Percentiles rank a stretch among this genome's conserved stretches.
Evolutionary conservation across 2,888 invertebrate species (phyloP).

Genomic region (Pristionchus mayeri): DNA sequence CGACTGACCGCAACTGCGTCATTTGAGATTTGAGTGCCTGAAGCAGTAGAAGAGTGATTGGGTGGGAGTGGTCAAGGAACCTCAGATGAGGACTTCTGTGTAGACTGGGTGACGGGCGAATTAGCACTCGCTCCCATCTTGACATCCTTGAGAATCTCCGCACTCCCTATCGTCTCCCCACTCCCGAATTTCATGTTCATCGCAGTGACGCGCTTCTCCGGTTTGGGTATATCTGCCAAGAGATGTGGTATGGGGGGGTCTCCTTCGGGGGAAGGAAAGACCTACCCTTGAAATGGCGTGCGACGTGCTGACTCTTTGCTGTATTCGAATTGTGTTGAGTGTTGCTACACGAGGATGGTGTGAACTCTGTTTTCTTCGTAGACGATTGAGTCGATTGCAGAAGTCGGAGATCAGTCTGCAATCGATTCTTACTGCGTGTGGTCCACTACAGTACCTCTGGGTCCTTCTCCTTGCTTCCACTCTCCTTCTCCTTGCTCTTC

Average conservation of each 20-base stretch:
- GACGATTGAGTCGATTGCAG: conserved; percentile 23
- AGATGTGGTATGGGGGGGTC: too few species aligned
- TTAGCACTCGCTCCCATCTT: conserved; percentile 29
- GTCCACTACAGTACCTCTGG: not conserved
- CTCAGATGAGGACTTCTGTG: not conserved
- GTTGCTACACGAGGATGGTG: conserved; percentile 25
- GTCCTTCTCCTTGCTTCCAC: not conserved
- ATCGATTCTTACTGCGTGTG: not conserved
- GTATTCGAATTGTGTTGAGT: conserved; percentile 31
- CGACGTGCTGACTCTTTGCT: not conserved
- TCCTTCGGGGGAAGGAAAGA: too few species aligned
- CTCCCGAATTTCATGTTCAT: conserved; percentile 33
- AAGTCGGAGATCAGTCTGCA: not conserved
- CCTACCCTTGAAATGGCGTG: not conserved
- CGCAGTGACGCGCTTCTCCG: not conserved
- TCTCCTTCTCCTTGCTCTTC: conserved; percentile 16
- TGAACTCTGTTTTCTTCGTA: conserved; percentile 26
- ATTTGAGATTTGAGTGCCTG: conserved; percentile 30
- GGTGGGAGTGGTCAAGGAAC: not conserved
- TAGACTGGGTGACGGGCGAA: not conserved
- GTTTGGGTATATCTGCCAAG: conserved; percentile 1
- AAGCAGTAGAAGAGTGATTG: not conserved
- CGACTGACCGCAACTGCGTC: not conserved
- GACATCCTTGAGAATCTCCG: conserved; percentile 12
- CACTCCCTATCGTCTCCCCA: conserved; percentile 29